phyloP scores from a whole-genome alignment of 2,797 vertebrate genomes.

The Sciurus vulgaris region DNA sequence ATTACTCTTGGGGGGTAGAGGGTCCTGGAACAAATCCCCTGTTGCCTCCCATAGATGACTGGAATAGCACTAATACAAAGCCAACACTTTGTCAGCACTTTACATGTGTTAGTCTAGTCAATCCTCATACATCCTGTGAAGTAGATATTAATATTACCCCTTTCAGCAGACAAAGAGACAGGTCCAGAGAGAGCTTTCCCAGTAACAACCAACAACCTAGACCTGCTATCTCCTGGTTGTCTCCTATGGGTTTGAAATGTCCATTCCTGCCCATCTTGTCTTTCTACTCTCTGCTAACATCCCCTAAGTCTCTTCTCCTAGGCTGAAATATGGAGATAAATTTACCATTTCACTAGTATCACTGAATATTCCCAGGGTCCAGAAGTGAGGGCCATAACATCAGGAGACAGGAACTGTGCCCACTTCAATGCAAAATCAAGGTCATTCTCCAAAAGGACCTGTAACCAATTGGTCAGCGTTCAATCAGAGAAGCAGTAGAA shows the following conservation, averaged over 20 bases:
- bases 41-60: not conserved
- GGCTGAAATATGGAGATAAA: not conserved
- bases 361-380: not conserved
- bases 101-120: not conserved
- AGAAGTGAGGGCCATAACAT: not conserved
- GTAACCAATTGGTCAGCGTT: not conserved
- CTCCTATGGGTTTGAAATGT: not conserved
- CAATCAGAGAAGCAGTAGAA: not conserved
- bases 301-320: not conserved
- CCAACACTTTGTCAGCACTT: not conserved
- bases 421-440: not conserved
- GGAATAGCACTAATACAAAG: not conserved
- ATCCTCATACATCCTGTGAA: not conserved
- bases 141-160: not conserved
- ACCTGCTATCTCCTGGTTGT: not conserved
- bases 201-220: not conserved
- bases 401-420: not conserved
- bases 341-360: not conserved
- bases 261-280: not conserved
- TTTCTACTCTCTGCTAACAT: not conserved
- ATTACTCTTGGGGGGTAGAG: not conserved
- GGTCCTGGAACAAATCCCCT: not conserved
- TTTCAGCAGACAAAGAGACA: not conserved
- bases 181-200: not conserved
- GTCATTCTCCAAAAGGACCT: not conserved